Percentiles rank a stretch among this genome's conserved stretches.
These are phyloP conservation scores for Corynorhinus townsendii DNA, from an alignment of 2,113 vertebrate species.

Conservation along the genomic window DNA sequence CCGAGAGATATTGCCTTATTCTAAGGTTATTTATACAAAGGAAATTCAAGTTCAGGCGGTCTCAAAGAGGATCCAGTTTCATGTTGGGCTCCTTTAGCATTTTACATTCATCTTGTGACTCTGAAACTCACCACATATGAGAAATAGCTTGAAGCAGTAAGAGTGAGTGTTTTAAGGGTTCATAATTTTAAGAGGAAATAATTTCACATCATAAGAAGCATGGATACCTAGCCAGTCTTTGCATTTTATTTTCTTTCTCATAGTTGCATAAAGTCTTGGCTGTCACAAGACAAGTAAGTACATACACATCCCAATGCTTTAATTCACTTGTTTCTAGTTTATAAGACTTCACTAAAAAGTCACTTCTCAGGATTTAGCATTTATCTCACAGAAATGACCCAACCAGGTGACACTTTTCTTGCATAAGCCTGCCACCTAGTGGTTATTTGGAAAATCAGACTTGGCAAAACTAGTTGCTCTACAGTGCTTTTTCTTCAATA, in stretches of 20 bases:
- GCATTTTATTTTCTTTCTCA: background rate
- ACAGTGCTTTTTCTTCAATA: background rate
- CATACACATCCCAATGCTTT: background rate
- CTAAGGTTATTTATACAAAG: background rate
- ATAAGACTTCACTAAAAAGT: background rate
- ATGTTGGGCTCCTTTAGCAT: background rate
- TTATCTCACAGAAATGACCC: background rate
- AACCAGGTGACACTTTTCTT: background rate
- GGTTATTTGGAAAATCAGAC: slow-evolving; percentile 3
- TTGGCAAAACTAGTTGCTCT: background rate
- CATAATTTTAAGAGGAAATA: background rate
- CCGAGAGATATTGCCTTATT: background rate
- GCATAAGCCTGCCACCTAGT: slow-evolving; percentile 52
- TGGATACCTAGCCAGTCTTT: background rate
- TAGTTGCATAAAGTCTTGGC: background rate
- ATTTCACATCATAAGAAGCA: background rate
- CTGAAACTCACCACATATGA: background rate
- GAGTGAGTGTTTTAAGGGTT: background rate
- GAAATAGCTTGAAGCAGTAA: background rate
- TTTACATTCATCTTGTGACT: background rate
- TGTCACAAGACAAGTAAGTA: background rate
- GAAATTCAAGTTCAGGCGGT: background rate
- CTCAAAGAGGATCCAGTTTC: background rate
- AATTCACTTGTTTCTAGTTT: background rate
- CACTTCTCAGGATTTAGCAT: background rate